phyloP scores from a whole-genome alignment of 2,113 vertebrate genomes.

The Stigmatopora nigra region DNA sequence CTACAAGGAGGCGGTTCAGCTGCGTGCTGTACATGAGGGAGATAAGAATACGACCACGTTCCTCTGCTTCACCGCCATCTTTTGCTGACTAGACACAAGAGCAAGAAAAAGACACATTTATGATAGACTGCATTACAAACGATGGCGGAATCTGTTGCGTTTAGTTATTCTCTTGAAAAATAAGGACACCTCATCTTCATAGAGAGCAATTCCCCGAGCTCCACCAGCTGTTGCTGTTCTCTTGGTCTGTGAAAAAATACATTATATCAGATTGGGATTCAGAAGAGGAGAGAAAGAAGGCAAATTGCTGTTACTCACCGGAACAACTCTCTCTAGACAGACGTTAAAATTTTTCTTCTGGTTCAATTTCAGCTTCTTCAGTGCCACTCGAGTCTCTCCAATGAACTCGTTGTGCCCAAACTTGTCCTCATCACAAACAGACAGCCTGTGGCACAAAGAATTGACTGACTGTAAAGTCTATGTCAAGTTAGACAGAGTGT shows the following conservation, averaged over 20 bases:
- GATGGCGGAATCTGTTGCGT: constrained; percentile 30
- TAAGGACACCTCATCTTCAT: constrained; percentile 86
- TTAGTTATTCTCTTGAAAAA: constrained; percentile 30
- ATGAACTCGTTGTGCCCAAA: constrained; percentile 98
- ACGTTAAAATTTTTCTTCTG: constrained; percentile 94
- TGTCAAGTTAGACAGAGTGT: neutral
- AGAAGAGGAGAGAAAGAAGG: constrained; percentile 10
- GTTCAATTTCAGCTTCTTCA: constrained; percentile 91
- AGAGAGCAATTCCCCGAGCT: constrained; percentile 87
- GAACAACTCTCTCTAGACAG: constrained; percentile 88
- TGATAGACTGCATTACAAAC: constrained; percentile 10
- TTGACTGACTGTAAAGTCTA: neutral
- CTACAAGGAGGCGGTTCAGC: constrained; percentile 83
- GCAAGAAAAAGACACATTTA: neutral
- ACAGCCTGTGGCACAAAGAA: constrained; percentile 71
- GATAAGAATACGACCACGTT: constrained; percentile 89
- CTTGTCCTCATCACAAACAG: constrained; percentile 95
- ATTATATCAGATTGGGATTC: constrained; percentile 11
- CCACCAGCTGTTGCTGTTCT: constrained; percentile 77
- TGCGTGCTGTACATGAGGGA: constrained; percentile 93
- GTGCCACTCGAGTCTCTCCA: constrained; percentile 88
- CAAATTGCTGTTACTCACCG: constrained; percentile 67
- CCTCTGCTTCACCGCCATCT: constrained; percentile 78
- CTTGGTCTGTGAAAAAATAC: constrained; percentile 73
- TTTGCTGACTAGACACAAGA: constrained; percentile 70